phyloP scores from a whole-genome alignment of 2,113 vertebrate genomes.

The Phaethornis superciliosus region DNA sequence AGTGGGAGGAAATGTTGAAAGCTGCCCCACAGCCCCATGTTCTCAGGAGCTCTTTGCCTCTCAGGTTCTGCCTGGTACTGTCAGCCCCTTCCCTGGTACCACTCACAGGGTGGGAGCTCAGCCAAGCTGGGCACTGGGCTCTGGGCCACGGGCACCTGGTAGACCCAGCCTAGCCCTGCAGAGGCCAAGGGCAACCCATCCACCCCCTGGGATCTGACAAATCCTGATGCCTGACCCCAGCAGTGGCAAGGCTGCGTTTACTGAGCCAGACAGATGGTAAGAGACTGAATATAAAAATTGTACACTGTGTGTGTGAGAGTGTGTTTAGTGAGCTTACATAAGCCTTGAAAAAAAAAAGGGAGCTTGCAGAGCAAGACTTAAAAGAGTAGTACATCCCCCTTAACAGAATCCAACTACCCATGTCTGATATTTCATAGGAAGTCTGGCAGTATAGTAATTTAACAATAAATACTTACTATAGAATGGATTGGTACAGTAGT shows the following conservation, averaged over 20 bases:
- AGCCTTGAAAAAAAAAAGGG: neutral
- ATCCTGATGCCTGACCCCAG: accelerated
- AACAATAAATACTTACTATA: neutral
- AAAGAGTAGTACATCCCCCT: neutral
- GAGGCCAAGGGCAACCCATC: neutral
- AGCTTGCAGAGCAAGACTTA: neutral
- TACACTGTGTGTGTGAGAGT: neutral
- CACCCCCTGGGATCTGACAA: neutral
- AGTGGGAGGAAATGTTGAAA: neutral
- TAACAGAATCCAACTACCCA: neutral
- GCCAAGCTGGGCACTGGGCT: neutral
- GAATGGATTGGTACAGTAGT: neutral
- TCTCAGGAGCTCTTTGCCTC: accelerated
- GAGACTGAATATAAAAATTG: neutral
- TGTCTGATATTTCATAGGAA: neutral
- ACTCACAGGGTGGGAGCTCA: neutral
- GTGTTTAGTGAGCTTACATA: neutral
- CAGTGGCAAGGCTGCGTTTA: neutral
- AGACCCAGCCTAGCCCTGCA: neutral
- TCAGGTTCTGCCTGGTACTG: neutral
- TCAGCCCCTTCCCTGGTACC: accelerated
- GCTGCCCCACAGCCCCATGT: neutral
- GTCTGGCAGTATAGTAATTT: neutral
- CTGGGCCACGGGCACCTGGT: accelerated
- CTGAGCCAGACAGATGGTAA: neutral